Conservation (phyloP, 2,113 vertebrate species). For the Plotosus lineatus region DNA sequence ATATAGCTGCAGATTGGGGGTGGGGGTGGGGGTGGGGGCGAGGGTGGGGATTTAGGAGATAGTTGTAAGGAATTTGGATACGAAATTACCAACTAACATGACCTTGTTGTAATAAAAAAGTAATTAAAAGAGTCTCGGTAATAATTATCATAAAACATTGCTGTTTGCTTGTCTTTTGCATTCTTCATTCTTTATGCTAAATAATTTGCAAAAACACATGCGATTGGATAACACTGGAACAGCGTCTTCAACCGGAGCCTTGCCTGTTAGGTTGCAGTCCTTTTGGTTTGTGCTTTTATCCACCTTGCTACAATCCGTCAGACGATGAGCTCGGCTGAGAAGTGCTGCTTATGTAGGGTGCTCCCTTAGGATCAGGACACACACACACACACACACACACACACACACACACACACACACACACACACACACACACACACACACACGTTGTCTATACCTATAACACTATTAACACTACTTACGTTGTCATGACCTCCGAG, state of each 20-base stretch:
- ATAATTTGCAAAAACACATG: neutral
- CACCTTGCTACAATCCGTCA: neutral
- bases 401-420: constrained; percentile 19
- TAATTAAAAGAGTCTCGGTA: no score
- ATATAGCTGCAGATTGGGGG: no score
- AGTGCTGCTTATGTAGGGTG: neutral
- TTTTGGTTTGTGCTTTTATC: neutral
- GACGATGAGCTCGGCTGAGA: neutral
- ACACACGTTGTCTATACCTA: neutral
- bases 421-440: constrained; percentile 19
- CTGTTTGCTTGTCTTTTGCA: no score
- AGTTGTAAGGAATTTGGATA: no score
- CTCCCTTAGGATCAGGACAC: neutral
- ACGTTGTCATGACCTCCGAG: constrained; percentile 13
- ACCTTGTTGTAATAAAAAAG: no score
- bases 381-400: constrained; percentile 17
- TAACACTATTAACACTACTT: neutral
- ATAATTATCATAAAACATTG: no score
- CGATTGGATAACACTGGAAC: neutral
- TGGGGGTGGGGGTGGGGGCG: no score
- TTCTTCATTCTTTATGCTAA: neutral
- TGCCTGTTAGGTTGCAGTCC: neutral
- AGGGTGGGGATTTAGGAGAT: no score
- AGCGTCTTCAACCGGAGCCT: neutral
- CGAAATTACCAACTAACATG: no score